Evolutionary conservation across 2,888 invertebrate genomes (phyloP), one percentile per base, ranked within the genome.

Genomic region (Galerucella nymphaeae): DNA sequence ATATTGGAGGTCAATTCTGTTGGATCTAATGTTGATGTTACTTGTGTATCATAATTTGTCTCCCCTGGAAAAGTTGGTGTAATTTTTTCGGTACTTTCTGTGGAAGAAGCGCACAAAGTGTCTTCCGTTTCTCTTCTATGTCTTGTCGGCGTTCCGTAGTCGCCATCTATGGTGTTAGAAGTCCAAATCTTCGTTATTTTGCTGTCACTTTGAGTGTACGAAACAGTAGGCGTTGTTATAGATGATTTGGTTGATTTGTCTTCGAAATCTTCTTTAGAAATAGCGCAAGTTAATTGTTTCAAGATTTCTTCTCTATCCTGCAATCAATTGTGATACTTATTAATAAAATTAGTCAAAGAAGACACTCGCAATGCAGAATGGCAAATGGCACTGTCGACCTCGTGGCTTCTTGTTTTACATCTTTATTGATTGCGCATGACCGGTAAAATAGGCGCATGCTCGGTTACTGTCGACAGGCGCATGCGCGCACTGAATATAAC

Each of bases 231-330:
- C 6, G 78, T 75, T 10, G 72, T 66, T 41, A 67, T 50, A 1
- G 62, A 53, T 38, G 66, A 14, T 66, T 67, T 76, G 18, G 75
- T 76, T 55, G 80, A 75, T 75, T 82, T 82, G n/a, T 83, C 84
- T 8, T 83, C 83, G 66, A 83, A 82, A 66, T 83, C 82, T 45
- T 83, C 82, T 63, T 84, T 75, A 2, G 80, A 66, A 68, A 90
- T 89, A 13, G 86, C 85, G 81, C 92, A 92, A 1, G 90, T 89
- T 30, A 92, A 85, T 76, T 90, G 89, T 79, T 87, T 88, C 55
- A 91, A 85, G 76, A 92, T 87, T 64, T 90, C 89, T 81, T 90
- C 90, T 1, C 89, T 89, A 86, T 91, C 90, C 91, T 91, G 86
- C 13, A 72, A 70, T 48, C 23, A 58, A 66, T 67, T 14, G 10